Base-by-base conservation (phyloP, 2,888 invertebrate species). In the Cancer borealis region DNA sequence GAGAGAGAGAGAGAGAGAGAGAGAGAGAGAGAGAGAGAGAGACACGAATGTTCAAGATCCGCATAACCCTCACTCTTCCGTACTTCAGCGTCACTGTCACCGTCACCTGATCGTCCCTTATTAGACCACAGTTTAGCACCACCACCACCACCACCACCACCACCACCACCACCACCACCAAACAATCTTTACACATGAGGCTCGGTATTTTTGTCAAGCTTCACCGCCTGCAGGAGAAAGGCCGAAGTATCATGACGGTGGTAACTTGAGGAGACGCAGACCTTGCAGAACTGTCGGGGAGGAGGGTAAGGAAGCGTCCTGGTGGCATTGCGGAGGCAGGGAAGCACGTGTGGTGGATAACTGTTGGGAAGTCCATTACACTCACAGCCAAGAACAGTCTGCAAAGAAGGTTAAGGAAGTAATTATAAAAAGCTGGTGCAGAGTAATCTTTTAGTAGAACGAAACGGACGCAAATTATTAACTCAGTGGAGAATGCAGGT, bases 301-400 rank as follows among this genome's bases (percentile, higher is more conserved):
- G 73, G n/a, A 10, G 26, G 73, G 73, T 10, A 79, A 79, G 73
- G 26, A 10, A 79, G 73, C n/a, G 6, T 26, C 73, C 30, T n/a
- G 73, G 26, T 79, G 73, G n/a, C 73, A 26, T 5, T 26, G 26
- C 0, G n/a, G 30, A 5, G 26, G 73, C 26, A 79, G 26, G 17
- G 30, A 60, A 4, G 8, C 26, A 26, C 5, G 73, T 79, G 26
- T 79, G 8, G 8, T 1, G 73, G 30, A 79, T 79, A 10, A n/a
- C 8, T 79, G 26, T 79, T 79, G 73, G 73, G 73, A 79, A 79
- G 30, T 79, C 73, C 73, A 26, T n/a, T 79, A 73, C 73, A 73
- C n/a, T n/a, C 66, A 5, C 66, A 17, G 5, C 54, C 54, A 54
- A 17, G 54, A 54, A 54, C 26, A 4, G 73, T 26, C 26, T 79